Percentiles rank a stretch among this genome's conserved stretches.
Evolutionary conservation across 2,113 vertebrate species (phyloP).

Genomic region (human (Homo sapiens)): DNA sequence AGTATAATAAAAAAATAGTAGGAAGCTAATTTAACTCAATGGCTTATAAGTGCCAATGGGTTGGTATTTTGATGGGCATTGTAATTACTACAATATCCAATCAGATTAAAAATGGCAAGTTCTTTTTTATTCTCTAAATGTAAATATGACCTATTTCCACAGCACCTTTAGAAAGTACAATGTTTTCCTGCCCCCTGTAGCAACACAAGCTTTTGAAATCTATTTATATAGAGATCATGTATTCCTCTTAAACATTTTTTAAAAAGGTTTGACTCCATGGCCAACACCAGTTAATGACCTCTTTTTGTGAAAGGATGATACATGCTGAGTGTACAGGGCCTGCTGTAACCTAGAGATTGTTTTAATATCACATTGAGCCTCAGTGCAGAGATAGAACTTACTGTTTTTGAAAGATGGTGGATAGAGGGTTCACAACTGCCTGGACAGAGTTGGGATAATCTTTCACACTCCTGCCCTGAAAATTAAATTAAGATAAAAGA

Average conservation of each 20-base stretch:
- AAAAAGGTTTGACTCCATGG: slow-evolving; percentile 3
- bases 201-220: slow-evolving; percentile 18
- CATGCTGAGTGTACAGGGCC: neutral
- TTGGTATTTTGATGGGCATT: neutral
- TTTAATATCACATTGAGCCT: neutral
- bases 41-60: neutral
- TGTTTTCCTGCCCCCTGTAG: neutral
- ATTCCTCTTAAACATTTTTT: slow-evolving; percentile 54
- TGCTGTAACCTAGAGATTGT: neutral
- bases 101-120: slow-evolving; percentile 32
- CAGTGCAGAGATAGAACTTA: neutral
- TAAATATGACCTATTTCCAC: slow-evolving; percentile 33
- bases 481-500: neutral
- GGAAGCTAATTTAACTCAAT: neutral
- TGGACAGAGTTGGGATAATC: neutral
- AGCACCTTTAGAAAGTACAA: neutral
- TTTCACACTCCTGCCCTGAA: neutral
- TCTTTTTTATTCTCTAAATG: neutral
- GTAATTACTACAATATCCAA: slow-evolving; percentile 35
- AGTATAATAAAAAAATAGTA: neutral
- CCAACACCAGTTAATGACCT: neutral
- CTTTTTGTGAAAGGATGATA: slow-evolving; percentile 27
- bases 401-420: neutral
- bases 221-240: slow-evolving; percentile 24
- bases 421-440: neutral